Evolutionary conservation across 1,140 invertebrate genomes (phyloP).

Genomic region (Charaxes varanes): DNA sequence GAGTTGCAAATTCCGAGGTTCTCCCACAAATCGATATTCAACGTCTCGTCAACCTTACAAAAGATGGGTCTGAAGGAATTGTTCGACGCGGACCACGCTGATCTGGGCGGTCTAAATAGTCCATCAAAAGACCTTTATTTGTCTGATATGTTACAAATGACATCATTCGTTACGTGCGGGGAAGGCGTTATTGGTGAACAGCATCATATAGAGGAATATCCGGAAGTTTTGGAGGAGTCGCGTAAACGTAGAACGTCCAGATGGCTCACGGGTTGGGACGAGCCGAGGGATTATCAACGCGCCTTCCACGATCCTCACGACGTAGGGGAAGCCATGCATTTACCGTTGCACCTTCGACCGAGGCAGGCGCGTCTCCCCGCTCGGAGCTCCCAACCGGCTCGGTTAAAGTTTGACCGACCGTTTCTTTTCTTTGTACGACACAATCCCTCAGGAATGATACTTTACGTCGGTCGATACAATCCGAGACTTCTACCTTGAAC

Average conservation of each 20-base stretch:
- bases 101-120: slow-evolving; percentile 85
- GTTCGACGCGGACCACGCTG: slow-evolving; percentile 82
- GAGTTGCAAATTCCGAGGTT: slow-evolving; percentile 89
- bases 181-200: slow-evolving; percentile 81
- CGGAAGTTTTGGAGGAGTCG: slow-evolving; percentile 74
- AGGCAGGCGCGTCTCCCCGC: slow-evolving; percentile 82
- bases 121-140: slow-evolving; percentile 82
- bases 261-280: slow-evolving; percentile 56
- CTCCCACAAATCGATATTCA: slow-evolving; percentile 86
- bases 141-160: slow-evolving; percentile 86
- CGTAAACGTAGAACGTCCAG: slow-evolving; percentile 51
- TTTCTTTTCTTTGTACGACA: slow-evolving; percentile 91
- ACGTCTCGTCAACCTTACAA: slow-evolving; percentile 83
- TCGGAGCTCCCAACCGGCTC: slow-evolving; percentile 64
- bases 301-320: slow-evolving; percentile 79
- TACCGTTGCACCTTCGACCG: slow-evolving; percentile 80
- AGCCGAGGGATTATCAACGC: slow-evolving; percentile 74
- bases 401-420: slow-evolving; percentile 87
- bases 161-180: slow-evolving; percentile 86
- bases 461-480: slow-evolving; percentile 90
- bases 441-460: slow-evolving; percentile 89
- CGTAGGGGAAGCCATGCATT: slow-evolving; percentile 74
- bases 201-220: slow-evolving; percentile 87
- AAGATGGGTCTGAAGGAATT: slow-evolving; percentile 87
- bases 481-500: slow-evolving; percentile 82